These are phyloP conservation scores for Lottia gigantea DNA, from an alignment of 2,888 invertebrate species.

Conservation along the genomic window DNA sequence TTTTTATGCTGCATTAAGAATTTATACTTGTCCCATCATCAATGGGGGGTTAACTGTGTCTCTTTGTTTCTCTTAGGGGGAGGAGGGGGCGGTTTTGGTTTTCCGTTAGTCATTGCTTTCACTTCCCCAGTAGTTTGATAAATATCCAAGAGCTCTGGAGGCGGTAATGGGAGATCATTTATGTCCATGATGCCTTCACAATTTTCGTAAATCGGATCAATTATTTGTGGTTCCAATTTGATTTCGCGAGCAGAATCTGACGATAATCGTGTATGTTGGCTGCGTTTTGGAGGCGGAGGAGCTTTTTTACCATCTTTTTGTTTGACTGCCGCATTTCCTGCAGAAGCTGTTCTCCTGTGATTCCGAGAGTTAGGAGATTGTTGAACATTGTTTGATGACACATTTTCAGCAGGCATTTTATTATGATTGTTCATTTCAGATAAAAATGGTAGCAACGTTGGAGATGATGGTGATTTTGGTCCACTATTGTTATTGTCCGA, in stretches of 20 bases:
- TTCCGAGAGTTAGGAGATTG: slow-evolving; percentile 12
- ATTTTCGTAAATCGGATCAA: slow-evolving; percentile 49
- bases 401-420: background rate
- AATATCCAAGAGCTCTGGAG: slow-evolving; percentile 58
- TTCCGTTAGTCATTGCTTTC: slow-evolving; percentile 26
- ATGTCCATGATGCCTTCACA: slow-evolving; percentile 59
- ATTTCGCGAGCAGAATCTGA: slow-evolving; percentile 30
- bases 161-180: slow-evolving; percentile 62
- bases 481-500: slow-evolving; percentile 32
- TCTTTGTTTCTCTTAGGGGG: slow-evolving; percentile 57
- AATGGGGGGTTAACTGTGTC: slow-evolving; percentile 47
- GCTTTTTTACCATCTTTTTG: slow-evolving; percentile 30
- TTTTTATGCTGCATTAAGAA: too few species aligned
- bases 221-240: slow-evolving; percentile 23
- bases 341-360: slow-evolving; percentile 33
- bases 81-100: slow-evolving; percentile 50
- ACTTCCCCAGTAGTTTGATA: slow-evolving; percentile 32
- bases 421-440: slow-evolving; percentile 42
- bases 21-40: background rate
- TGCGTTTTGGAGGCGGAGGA: slow-evolving; percentile 56
- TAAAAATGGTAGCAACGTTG: slow-evolving; percentile 44
- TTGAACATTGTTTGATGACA: slow-evolving; percentile 10
- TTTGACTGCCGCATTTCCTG: slow-evolving; percentile 29
- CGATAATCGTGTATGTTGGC: slow-evolving; percentile 52
- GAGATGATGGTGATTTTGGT: slow-evolving; percentile 29